Conservation (phyloP, 1,140 invertebrate genomes). For the Hycleus phaleratus region DNA sequence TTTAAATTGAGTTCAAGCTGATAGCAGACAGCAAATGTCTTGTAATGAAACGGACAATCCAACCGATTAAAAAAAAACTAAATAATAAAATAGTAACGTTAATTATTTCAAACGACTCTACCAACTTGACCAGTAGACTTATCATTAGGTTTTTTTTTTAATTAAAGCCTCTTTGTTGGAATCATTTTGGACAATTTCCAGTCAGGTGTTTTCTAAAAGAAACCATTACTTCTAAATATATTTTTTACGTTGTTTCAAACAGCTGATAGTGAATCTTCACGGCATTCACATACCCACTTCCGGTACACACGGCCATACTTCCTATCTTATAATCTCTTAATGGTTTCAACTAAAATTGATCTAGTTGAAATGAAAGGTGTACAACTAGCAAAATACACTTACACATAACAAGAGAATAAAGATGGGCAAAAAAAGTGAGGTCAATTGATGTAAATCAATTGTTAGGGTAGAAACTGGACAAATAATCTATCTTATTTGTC, state of each 20-base stretch:
- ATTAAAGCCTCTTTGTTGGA: not conserved
- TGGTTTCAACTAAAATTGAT: slow-evolving; percentile 1
- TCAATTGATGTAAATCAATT: slow-evolving; percentile 35
- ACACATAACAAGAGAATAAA: not conserved
- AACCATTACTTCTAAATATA: not conserved
- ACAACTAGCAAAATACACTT: not conserved
- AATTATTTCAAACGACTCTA: too few relatives aligned
- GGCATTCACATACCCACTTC: slow-evolving; percentile 28
- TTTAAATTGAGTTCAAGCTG: not conserved
- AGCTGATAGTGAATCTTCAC: slow-evolving; percentile 31
- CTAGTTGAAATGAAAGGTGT: slow-evolving; percentile 10
- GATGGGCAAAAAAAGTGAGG: slow-evolving; percentile 18
- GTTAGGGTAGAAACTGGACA: slow-evolving; percentile 24
- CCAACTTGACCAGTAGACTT: too few relatives aligned
- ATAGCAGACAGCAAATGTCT: not conserved
- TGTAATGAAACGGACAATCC: not conserved
- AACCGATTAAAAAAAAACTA: not conserved
- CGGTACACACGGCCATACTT: slow-evolving; percentile 26
- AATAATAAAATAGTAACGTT: slow-evolving; percentile 5
- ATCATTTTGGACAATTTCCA: slow-evolving; percentile 12
- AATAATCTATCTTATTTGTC: slow-evolving; percentile 34
- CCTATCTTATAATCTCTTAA: slow-evolving; percentile 25
- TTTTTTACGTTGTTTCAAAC: slow-evolving; percentile 22
- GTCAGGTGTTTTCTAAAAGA: slow-evolving; percentile 21
- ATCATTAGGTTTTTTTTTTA: too few relatives aligned